These are phyloP conservation scores for Amaurobius ferox DNA, from an alignment of 2,888 invertebrate species.

Conservation along the genomic window DNA sequence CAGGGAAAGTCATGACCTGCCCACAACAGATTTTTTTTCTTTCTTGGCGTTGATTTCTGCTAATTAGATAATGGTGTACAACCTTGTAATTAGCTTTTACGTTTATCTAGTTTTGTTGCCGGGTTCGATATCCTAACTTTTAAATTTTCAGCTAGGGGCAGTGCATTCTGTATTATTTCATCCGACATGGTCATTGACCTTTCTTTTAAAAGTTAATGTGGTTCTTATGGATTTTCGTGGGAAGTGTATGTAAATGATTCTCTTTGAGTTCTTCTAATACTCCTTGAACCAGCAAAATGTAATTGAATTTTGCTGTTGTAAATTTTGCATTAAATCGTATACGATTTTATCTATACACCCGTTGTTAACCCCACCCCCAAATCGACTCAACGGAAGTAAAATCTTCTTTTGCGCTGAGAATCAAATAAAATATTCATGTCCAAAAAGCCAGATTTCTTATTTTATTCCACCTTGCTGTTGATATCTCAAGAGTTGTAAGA, in stretches of 20 bases:
- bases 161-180: too few species aligned
- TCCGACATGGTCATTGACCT: too few species aligned
- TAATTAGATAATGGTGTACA: too few species aligned
- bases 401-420: not conserved
- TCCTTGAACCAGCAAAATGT: not conserved
- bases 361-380: not conserved
- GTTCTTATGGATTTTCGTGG: too few species aligned
- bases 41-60: too few species aligned
- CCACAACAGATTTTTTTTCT: too few species aligned
- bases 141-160: too few species aligned
- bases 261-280: not conserved
- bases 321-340: not conserved
- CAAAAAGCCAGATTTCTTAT: not conserved
- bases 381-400: not conserved
- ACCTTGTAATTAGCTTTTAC: too few species aligned
- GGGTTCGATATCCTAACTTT: too few species aligned
- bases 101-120: too few species aligned
- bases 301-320: not conserved
- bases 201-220: too few species aligned
- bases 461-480: not conserved
- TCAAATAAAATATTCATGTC: slow-evolving; percentile 9
- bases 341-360: not conserved
- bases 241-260: slow-evolving; percentile 1
- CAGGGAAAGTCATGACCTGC: too few species aligned
- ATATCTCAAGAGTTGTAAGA: not conserved